Conservation (phyloP, 2,113 vertebrate genomes). For the Strix uralensis region DNA sequence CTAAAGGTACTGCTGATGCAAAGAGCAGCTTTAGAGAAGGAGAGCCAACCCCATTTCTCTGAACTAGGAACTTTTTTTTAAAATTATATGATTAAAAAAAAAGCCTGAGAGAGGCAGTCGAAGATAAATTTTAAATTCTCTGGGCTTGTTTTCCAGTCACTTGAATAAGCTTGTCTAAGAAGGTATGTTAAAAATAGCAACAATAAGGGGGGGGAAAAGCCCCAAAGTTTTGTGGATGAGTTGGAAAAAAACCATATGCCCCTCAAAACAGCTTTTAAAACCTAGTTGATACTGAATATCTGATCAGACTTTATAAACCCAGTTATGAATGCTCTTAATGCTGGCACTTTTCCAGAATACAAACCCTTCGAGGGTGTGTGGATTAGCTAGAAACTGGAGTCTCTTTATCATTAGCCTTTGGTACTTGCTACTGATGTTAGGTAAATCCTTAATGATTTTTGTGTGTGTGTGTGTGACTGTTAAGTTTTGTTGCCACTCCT, state of each 20-base stretch:
- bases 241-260: fast-evolving
- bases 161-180: not conserved
- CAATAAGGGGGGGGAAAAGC: fast-evolving
- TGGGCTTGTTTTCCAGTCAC: not conserved
- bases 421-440: not conserved
- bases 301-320: not conserved
- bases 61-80: not conserved
- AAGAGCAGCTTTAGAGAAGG: not conserved
- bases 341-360: not conserved
- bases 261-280: not conserved
- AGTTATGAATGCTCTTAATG: not conserved
- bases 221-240: not conserved
- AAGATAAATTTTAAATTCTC: not conserved
- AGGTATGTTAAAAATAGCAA: not conserved
- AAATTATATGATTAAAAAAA: not conserved
- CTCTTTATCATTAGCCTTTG: not conserved
- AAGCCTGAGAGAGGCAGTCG: not conserved
- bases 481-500: not conserved
- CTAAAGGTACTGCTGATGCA: constrained; percentile 11
- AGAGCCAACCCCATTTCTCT: not conserved
- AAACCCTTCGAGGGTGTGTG: not conserved
- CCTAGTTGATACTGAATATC: not conserved
- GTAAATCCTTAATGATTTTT: not conserved
- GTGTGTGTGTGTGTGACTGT: not conserved
- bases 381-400: not conserved